These are phyloP conservation scores for Myotis yumanensis DNA, from an alignment of 2,113 vertebrate species.

Conservation along the genomic window DNA sequence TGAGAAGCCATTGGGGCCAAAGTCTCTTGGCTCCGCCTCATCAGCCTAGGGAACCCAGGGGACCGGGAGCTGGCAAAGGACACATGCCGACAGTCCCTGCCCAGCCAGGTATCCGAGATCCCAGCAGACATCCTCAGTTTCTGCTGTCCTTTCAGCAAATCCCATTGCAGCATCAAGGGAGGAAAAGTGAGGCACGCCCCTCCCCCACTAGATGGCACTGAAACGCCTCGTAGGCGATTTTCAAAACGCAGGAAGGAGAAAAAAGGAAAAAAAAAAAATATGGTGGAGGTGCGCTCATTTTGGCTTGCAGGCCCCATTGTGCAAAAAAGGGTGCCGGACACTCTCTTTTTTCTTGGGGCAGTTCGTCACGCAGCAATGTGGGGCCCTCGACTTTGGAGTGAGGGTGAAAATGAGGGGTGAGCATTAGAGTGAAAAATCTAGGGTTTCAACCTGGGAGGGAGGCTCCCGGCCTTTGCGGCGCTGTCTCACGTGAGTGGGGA, in stretches of 20 bases:
- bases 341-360: background rate
- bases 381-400: background rate
- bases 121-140: background rate
- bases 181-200: conserved; percentile 71
- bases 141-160: background rate
- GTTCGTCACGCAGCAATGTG: background rate
- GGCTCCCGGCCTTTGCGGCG: background rate
- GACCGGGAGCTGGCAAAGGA: background rate
- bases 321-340: background rate
- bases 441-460: background rate
- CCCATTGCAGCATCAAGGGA: background rate
- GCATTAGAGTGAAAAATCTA: background rate
- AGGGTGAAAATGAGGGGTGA: conserved; percentile 36
- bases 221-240: conserved; percentile 78
- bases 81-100: background rate
- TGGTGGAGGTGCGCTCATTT: conserved; percentile 80
- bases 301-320: conserved; percentile 3
- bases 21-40: background rate
- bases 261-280: conserved; percentile 73
- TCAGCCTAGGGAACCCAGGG: background rate
- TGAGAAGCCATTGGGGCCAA: background rate
- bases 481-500: conserved; percentile 32
- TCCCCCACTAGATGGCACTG: conserved; percentile 90
- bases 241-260: conserved; percentile 62
- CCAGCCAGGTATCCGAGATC: background rate